phyloP scores from a whole-genome alignment of 2,113 vertebrate genomes.

The Eira barbara region DNA sequence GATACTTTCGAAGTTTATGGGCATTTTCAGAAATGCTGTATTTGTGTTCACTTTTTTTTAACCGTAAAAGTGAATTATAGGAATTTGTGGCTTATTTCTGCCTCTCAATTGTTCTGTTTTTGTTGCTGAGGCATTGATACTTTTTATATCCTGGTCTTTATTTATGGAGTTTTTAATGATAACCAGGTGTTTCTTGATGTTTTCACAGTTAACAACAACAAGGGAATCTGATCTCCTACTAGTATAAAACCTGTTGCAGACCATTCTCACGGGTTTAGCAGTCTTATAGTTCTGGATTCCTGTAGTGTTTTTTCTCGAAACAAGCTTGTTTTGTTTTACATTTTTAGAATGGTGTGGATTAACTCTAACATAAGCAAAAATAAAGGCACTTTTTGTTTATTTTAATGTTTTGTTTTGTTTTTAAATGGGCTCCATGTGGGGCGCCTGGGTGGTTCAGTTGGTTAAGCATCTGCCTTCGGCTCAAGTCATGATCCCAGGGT shows the following conservation, averaged over 20 bases:
- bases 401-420: background rate
- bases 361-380: background rate
- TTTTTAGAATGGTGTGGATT: background rate
- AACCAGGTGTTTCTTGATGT: background rate
- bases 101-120: background rate
- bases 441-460: background rate
- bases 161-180: background rate
- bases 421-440: background rate
- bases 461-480: background rate
- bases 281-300: background rate
- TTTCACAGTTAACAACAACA: background rate
- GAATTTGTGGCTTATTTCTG: background rate
- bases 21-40: background rate
- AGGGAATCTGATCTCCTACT: background rate
- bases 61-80: background rate
- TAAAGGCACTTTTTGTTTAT: background rate
- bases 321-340: background rate
- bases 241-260: background rate
- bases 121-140: background rate
- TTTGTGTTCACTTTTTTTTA: background rate
- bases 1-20: background rate
- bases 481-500: background rate
- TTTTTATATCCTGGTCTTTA: background rate
- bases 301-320: background rate
- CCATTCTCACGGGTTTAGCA: background rate